Percentiles rank a stretch among this genome's conserved stretches.
Evolutionary conservation across 2,888 invertebrate genomes (phyloP).

Genomic region (Leptothorax acervorum): DNA sequence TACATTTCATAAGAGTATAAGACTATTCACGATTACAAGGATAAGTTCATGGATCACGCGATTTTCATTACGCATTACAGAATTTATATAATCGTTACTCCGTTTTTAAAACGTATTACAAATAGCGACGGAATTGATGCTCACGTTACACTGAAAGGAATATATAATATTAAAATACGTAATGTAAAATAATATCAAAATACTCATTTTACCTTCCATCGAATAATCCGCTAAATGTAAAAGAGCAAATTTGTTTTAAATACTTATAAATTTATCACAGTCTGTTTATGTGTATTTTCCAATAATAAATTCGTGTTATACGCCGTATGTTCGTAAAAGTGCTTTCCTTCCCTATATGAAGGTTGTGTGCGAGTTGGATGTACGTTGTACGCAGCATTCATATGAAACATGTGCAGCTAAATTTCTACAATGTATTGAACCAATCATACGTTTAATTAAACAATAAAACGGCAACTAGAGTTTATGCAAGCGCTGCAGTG

Average conservation of each 20-base stretch:
- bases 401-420: not conserved
- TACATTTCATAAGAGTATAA: not conserved
- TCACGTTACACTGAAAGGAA: not conserved
- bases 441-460: constrained; percentile 8
- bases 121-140: not conserved
- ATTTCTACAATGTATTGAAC: constrained; percentile 2
- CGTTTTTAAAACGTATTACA: constrained; percentile 16
- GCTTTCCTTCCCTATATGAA: not conserved
- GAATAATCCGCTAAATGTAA: constrained; percentile 28
- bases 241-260: constrained; percentile 41
- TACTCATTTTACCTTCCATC: constrained; percentile 13
- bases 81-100: not conserved
- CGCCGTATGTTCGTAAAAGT: not conserved
- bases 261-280: constrained; percentile 3
- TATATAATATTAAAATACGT: constrained; percentile 5
- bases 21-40: not conserved
- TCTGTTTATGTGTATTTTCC: constrained; percentile 28
- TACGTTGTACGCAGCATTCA: not conserved
- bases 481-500: not conserved
- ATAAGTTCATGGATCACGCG: not conserved
- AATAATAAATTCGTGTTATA: constrained; percentile 11
- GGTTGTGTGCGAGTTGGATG: not conserved
- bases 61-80: not conserved
- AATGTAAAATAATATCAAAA: constrained; percentile 23
- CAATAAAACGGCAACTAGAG: not conserved